Conservation (phyloP, 1,140 invertebrate species). For the Drosophila santomea region DNA sequence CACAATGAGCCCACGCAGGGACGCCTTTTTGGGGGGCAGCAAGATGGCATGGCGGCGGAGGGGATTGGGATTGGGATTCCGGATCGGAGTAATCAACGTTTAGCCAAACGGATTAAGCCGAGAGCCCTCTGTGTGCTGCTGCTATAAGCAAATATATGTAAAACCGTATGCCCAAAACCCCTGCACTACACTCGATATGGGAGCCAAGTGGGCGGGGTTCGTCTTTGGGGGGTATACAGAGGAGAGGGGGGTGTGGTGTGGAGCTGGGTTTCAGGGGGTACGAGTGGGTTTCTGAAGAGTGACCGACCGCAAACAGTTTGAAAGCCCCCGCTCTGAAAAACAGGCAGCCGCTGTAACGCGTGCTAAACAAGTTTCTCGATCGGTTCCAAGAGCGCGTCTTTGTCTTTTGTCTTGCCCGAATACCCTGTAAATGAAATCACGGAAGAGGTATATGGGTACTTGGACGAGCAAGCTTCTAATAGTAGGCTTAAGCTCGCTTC, state of each 20-base stretch:
- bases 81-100: constrained; percentile 57
- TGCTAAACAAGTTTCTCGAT: constrained; percentile 82
- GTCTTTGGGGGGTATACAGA: not conserved
- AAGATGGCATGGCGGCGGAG: not conserved
- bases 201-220: constrained; percentile 13
- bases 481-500: not conserved
- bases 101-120: constrained; percentile 63
- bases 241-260: too few relatives aligned
- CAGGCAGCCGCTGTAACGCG: constrained; percentile 81
- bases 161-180: constrained; percentile 6
- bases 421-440: constrained; percentile 13
- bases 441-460: constrained; percentile 5
- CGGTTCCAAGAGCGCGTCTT: constrained; percentile 65
- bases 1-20: constrained; percentile 81
- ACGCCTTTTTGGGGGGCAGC: constrained; percentile 4
- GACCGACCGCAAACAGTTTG: constrained; percentile 75
- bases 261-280: not conserved
- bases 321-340: constrained; percentile 67
- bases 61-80: not conserved
- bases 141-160: constrained; percentile 65
- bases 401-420: constrained; percentile 59
- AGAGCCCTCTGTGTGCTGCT: constrained; percentile 49
- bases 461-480: not conserved
- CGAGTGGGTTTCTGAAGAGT: constrained; percentile 25
- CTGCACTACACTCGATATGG: constrained; percentile 11